These are phyloP conservation scores for Metacarcinus magister DNA, from an alignment of 2,888 invertebrate species.

Conservation along the genomic window DNA sequence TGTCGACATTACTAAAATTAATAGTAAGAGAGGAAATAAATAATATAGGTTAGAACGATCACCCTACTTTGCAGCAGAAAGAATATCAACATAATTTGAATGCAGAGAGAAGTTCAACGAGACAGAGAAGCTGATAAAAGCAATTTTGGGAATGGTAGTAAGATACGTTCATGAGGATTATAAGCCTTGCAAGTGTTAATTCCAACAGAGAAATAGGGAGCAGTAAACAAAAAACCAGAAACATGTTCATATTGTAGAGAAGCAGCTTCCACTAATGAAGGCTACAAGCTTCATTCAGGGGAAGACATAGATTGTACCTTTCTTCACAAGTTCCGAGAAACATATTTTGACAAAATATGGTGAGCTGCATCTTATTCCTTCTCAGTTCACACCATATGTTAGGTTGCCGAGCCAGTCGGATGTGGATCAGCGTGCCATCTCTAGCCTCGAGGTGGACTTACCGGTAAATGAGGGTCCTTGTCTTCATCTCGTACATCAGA, in stretches of 20 bases:
- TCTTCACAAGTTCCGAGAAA: background rate
- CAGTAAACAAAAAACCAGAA: background rate
- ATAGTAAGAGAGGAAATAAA: background rate
- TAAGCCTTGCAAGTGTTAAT: background rate
- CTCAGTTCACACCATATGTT: background rate
- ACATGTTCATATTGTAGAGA: background rate
- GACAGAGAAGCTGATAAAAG: background rate
- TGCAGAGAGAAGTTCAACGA: background rate
- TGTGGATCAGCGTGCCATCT: background rate
- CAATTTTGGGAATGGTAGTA: no score
- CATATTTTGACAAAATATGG: background rate
- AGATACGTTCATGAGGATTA: background rate
- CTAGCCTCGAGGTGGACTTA: background rate
- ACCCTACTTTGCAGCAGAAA: background rate
- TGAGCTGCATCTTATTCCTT: background rate
- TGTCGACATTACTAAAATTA: background rate
- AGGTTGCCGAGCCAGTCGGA: background rate
- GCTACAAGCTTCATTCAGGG: background rate
- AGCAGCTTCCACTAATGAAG: background rate
- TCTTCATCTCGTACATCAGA: slow-evolving; percentile 8
- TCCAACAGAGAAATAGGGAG: background rate
- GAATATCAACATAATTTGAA: background rate
- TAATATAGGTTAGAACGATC: background rate
- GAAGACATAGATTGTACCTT: background rate
- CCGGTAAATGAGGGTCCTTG: background rate